Evolutionary conservation across 2,888 invertebrate genomes (phyloP), one percentile per base, ranked within the genome.

Genomic region (Pachymerium ferrugineum): DNA sequence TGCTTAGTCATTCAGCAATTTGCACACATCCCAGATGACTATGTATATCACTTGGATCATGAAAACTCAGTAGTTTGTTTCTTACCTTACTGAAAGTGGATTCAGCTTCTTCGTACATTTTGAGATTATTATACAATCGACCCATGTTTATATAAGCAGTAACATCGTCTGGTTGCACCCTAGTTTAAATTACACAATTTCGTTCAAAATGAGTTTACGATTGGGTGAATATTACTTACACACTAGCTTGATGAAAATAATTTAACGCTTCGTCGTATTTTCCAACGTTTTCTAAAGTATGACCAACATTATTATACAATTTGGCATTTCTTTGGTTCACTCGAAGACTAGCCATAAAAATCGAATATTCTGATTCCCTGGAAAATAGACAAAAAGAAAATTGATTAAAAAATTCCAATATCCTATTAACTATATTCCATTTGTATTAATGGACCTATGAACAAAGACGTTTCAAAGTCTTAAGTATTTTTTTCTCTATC

Each of bases 101-200:
- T 84, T 97, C 97, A 0, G 97, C 97, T 82, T 95, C 93, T 79
- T 89, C 87, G 82, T 89, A 91, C 86, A 88, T 87, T 82, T 94
- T 92, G 76, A 97, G 85, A 81, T 94, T 93, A 83, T 94, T 96
- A 83, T 92, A 94, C 0, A 97, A 96, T 76, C 97, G 86, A 14
- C 97, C 97, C 3, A 97, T 97, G 84, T 97, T 97, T 79, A 97
- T 97, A 82, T 97, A 95, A 4, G 97, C 96, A 0, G 97, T 97
- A 69, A 97, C 94, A 82, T 97, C 97, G 81, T 97, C 97, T 14
- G 92, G 90, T 83, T 97, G 97, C 8, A 97, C 95, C 80, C 88
- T n/a, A n/a, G n/a, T n/a, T 86, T 33, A n/a, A 31, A n/a, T 33
- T 30, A n/a, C n/a, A n/a, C n/a, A n/a, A n/a, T n/a, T n/a, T n/a